phyloP scores from a whole-genome alignment of 2,888 invertebrate genomes.

The Archips xylosteana region DNA sequence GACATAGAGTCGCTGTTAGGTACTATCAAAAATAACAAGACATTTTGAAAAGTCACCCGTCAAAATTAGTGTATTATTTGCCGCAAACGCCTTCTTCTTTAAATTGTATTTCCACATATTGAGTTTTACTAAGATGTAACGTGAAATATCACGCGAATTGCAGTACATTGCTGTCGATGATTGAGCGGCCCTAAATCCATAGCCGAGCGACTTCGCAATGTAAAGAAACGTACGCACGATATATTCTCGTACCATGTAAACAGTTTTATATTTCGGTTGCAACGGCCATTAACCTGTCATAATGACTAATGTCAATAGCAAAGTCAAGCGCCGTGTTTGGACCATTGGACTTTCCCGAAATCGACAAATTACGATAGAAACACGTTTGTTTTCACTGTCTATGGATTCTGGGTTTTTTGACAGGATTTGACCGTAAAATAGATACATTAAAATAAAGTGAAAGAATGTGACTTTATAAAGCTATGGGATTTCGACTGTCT shows the following conservation, averaged over 20 bases:
- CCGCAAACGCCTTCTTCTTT: not conserved
- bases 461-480: not conserved
- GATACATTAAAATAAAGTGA: not conserved
- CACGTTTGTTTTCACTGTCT: slow-evolving; percentile 18
- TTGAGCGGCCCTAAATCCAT: too few relatives aligned
- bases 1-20: not conserved
- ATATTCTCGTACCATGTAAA: not conserved
- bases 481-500: too few relatives aligned
- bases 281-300: slow-evolving; percentile 25
- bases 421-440: not conserved
- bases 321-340: slow-evolving; percentile 15
- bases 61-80: not conserved
- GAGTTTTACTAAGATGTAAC: too few relatives aligned
- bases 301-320: slow-evolving; percentile 21
- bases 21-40: not conserved
- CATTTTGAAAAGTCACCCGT: not conserved
- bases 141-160: too few relatives aligned
- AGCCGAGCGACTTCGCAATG: too few relatives aligned
- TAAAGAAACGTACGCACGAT: not conserved
- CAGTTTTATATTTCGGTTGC: not conserved
- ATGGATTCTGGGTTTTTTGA: slow-evolving; percentile 9
- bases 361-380: slow-evolving; percentile 2
- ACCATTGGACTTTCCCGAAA: slow-evolving; percentile 25
- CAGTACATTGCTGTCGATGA: too few relatives aligned
- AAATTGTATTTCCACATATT: not conserved